These are phyloP conservation scores for Otus sunia DNA, from an alignment of 2,113 vertebrate genomes.

Conservation along the genomic window DNA sequence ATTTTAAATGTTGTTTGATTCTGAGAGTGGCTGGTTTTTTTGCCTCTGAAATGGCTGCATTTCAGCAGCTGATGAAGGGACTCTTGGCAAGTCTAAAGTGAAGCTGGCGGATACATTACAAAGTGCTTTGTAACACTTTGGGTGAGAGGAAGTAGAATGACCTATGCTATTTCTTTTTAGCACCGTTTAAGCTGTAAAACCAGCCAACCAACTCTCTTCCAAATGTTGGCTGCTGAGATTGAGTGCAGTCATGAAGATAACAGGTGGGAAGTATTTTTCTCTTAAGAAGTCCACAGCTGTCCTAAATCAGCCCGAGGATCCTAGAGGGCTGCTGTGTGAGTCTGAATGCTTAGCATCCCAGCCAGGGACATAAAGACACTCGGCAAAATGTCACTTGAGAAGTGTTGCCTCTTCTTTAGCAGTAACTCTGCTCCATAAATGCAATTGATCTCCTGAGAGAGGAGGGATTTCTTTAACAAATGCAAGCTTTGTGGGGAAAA, in stretches of 20 bases:
- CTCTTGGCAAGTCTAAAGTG: not conserved
- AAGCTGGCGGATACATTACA: not conserved
- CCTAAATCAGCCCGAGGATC: slow-evolving; percentile 47
- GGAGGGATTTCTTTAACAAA: slow-evolving; percentile 54
- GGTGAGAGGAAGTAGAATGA: slow-evolving; percentile 43
- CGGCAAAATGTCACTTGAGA: slow-evolving; percentile 46
- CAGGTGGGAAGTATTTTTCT: slow-evolving; percentile 40
- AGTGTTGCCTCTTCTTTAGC: slow-evolving; percentile 37
- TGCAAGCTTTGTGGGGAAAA: slow-evolving; percentile 15
- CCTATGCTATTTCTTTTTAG: slow-evolving; percentile 50
- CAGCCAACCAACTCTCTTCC: slow-evolving; percentile 33
- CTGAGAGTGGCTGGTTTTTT: not conserved
- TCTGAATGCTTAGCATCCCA: not conserved
- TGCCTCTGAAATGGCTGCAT: rapidly evolving
- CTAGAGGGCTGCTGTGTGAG: not conserved
- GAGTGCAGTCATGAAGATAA: slow-evolving; percentile 62
- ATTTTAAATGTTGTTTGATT: not conserved
- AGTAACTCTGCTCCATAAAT: slow-evolving; percentile 65
- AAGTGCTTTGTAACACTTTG: slow-evolving; percentile 30
- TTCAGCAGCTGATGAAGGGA: not conserved
- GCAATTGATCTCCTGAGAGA: slow-evolving; percentile 62
- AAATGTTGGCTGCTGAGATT: slow-evolving; percentile 41
- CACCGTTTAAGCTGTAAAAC: slow-evolving; percentile 57
- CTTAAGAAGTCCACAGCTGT: not conserved
- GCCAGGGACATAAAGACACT: slow-evolving; percentile 39